phyloP scores from a whole-genome alignment of 2,888 invertebrate species.

The Dendrolimus pini region DNA sequence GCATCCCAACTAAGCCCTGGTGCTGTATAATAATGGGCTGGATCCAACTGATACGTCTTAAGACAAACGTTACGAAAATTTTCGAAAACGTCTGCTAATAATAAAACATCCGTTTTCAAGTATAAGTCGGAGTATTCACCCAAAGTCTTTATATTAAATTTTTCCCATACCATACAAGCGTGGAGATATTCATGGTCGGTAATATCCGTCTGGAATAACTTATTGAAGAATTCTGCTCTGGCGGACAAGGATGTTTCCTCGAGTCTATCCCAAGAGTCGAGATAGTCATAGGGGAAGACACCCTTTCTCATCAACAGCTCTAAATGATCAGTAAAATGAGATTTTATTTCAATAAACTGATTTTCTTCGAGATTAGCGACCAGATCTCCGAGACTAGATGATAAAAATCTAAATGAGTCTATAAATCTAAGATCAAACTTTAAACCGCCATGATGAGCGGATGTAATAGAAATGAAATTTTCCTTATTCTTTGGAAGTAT shows the following conservation, averaged over 20 bases:
- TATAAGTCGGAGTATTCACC: constrained; percentile 29
- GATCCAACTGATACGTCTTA: constrained; percentile 12
- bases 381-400: constrained; percentile 5
- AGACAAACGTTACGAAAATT: constrained; percentile 28
- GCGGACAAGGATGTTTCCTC: constrained; percentile 13
- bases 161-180: constrained; percentile 23
- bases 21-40: constrained; percentile 7
- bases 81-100: constrained; percentile 33
- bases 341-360: constrained; percentile 1
- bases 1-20: constrained; percentile 20
- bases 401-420: too few species aligned
- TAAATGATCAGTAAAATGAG: constrained; percentile 1
- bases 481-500: constrained; percentile 7
- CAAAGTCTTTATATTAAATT: constrained; percentile 20
- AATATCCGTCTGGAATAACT: constrained; percentile 8
- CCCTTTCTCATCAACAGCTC: constrained; percentile 13
- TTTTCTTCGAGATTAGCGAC: constrained; percentile 4
- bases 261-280: constrained; percentile 14
- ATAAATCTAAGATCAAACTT: background rate
- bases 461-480: constrained; percentile 7
- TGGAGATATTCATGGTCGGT: constrained; percentile 17
- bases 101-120: constrained; percentile 26
- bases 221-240: constrained; percentile 12
- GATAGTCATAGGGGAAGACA: constrained; percentile 20
- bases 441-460: constrained; percentile 2